Evolutionary conservation across 2,888 invertebrate genomes (phyloP).

Genomic region (Clunio marinus): DNA sequence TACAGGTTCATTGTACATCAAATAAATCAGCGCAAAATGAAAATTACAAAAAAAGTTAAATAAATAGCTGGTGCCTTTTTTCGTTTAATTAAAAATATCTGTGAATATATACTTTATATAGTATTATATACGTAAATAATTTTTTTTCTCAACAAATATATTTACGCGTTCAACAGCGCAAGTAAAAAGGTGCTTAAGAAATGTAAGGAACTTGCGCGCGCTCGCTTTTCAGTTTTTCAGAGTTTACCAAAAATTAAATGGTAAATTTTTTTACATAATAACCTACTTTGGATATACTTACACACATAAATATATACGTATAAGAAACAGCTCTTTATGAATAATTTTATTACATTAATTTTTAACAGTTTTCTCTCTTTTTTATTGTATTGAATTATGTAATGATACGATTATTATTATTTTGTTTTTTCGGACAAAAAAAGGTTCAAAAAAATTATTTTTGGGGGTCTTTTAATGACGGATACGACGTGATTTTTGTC

Average conservation of each 20-base stretch:
- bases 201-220: constrained; percentile 24
- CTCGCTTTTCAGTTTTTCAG: too few relatives aligned
- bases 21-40: background rate
- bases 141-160: constrained; percentile 11
- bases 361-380: constrained; percentile 37
- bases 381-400: constrained; percentile 38
- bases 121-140: background rate
- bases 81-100: background rate
- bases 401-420: constrained; percentile 5
- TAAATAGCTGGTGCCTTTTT: too few relatives aligned
- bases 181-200: background rate
- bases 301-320: constrained; percentile 15
- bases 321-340: constrained; percentile 38
- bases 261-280: constrained; percentile 37
- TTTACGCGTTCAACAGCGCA: constrained; percentile 1
- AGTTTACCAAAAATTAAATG: constrained; percentile 35
- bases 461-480: background rate
- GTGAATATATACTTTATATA: too few relatives aligned
- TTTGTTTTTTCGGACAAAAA: background rate
- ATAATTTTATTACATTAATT: constrained; percentile 39
- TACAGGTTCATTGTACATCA: background rate
- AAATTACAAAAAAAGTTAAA: background rate
- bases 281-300: constrained; percentile 38
- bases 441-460: too few relatives aligned
- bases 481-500: background rate